These are phyloP conservation scores for Tenodera sinensis DNA, from an alignment of 2,888 invertebrate species.

Conservation along the genomic window DNA sequence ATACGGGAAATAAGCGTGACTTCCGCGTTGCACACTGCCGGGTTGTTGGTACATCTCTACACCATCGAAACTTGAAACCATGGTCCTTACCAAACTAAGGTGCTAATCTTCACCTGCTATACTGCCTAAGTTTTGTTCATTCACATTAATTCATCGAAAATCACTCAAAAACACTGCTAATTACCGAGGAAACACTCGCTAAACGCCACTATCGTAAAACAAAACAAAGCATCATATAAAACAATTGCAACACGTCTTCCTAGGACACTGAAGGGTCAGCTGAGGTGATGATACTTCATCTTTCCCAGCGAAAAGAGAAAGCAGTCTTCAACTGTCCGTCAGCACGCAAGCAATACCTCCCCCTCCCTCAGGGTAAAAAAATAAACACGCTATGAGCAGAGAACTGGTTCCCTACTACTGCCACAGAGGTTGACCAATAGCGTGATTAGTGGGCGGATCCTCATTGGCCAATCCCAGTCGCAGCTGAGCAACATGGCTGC, in stretches of 20 bases:
- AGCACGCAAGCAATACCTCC: neutral
- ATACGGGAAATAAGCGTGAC: conserved; percentile 23
- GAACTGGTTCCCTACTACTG: neutral
- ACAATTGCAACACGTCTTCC: neutral
- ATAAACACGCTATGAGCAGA: neutral
- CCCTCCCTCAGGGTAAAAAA: neutral
- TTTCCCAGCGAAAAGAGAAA: neutral
- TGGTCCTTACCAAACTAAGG: conserved; percentile 39
- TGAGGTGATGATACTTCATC: neutral
- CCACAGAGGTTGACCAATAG: neutral
- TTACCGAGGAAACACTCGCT: neutral
- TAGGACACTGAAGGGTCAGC: neutral
- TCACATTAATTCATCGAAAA: neutral
- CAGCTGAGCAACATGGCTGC: neutral
- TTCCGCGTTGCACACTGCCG: conserved; percentile 41
- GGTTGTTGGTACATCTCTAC: conserved; percentile 60
- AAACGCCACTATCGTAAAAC: neutral
- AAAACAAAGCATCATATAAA: neutral
- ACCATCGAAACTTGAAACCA: conserved; percentile 73
- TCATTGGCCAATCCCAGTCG: neutral
- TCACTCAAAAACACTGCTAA: neutral
- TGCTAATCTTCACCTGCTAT: neutral
- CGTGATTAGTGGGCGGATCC: neutral
- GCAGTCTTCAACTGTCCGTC: neutral
- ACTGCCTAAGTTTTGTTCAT: neutral